Evolutionary conservation across 2,113 vertebrate genomes (phyloP), one percentile per base, ranked within the genome.

Genomic region (Tachuris rubrigastra): DNA sequence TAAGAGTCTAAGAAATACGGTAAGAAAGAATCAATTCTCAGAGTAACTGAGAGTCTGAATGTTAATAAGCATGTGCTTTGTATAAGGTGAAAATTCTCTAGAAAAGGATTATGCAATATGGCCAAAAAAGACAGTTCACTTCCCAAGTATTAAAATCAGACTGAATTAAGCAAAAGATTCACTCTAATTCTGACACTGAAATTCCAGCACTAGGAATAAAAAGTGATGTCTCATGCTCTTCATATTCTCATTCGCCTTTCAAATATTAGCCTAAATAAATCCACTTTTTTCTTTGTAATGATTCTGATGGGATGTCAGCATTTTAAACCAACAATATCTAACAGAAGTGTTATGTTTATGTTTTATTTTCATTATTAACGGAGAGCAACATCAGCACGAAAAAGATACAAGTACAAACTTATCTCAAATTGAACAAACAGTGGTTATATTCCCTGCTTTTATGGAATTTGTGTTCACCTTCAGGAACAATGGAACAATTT

Each of bases 391-490:
- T 78, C 24, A 80, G 2, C 14, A 49, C 77, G 66, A 83, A 84
- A 94, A 93, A 77, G 37, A 39, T 68, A 53, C 25, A 47, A 90
- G 12, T 30, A 66, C 17, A 93, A 87, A 63, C 18, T 86, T 93
- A 81, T 68, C 68, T 91, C n/a, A 83, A 63, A 91, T 46, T 92
- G 42, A 97, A 90, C 22, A 90, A 95, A 91, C 31, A 56, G 49
- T 87, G 76, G 33, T 39, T 91, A 82, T 21, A 55, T 63, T 89
- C 71, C 73, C 77, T 69, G 37, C 42, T 76, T 75, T 87, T 82
- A 71, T 71, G 69, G 33, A 76, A 82, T 92, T 87, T 87, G 63
- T 76, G 42, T 39, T 87, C 63, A 76, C 69, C 76, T 87, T 92
- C 84, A 82, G 42, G 28, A 82, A 11, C 63, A 92, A 71, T 46